Percentiles rank a stretch among this genome's conserved stretches.
Evolutionary conservation across 2,888 invertebrate species (phyloP).

Genomic region (Odontothrips loti): DNA sequence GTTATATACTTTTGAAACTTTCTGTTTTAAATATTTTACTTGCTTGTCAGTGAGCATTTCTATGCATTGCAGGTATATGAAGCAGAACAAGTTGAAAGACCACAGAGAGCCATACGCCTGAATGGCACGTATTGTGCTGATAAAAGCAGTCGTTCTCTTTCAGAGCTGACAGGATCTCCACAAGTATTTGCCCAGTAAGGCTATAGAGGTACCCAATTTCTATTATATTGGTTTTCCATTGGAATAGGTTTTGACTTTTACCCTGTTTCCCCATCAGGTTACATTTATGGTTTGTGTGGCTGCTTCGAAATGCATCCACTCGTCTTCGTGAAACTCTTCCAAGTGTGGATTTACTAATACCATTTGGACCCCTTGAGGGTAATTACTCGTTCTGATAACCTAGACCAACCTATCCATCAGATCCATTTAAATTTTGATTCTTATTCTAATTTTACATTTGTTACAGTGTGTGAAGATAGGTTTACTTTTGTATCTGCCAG

Average conservation of each 20-base stretch:
- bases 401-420: background rate
- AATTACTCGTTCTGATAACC: background rate
- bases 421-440: background rate
- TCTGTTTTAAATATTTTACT: background rate
- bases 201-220: too few species aligned
- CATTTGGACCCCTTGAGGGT: slow-evolving; percentile 11
- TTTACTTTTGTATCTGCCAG: background rate
- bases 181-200: slow-evolving; percentile 30
- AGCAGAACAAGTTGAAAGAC: slow-evolving; percentile 25
- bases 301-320: slow-evolving; percentile 13
- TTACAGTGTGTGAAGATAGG: background rate
- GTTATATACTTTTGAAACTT: background rate
- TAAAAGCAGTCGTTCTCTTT: slow-evolving; percentile 17
- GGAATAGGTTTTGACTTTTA: background rate
- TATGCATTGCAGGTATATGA: slow-evolving; percentile 26
- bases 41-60: background rate
- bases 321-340: slow-evolving; percentile 29
- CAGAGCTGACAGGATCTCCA: slow-evolving; percentile 26
- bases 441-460: background rate
- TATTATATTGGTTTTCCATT: too few species aligned
- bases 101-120: slow-evolving; percentile 27
- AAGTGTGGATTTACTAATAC: background rate
- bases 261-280: background rate
- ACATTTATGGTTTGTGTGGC: slow-evolving; percentile 31
- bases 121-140: background rate